These are phyloP conservation scores for Aplocera efformata DNA, from an alignment of 2,888 invertebrate genomes.

Conservation along the genomic window DNA sequence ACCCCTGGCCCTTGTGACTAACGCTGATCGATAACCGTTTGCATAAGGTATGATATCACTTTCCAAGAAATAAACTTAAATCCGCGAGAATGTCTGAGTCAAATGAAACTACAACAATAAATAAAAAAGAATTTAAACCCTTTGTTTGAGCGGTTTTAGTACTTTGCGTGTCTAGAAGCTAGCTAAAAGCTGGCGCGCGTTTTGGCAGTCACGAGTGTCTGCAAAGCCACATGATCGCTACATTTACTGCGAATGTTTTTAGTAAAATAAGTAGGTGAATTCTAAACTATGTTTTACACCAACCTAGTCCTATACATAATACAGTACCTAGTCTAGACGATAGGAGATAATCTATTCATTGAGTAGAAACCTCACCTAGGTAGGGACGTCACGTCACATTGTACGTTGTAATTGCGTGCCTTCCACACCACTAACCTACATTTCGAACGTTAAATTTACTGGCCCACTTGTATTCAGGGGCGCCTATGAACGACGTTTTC, in stretches of 20 bases:
- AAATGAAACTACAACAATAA: conserved; percentile 14
- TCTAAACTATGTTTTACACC: conserved; percentile 3
- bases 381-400: conserved; percentile 4
- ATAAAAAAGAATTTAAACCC: conserved; percentile 17
- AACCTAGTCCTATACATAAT: too few relatives aligned
- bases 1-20: conserved; percentile 51
- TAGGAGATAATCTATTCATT: conserved; percentile 11
- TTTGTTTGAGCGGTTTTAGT: conserved; percentile 15
- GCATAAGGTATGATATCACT: conserved; percentile 16
- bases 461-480: conserved; percentile 57
- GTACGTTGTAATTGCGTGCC: conserved; percentile 57
- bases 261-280: neutral
- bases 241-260: conserved; percentile 1
- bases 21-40: conserved; percentile 43
- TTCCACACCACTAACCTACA: conserved; percentile 61
- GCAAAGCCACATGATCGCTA: neutral
- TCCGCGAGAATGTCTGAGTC: conserved; percentile 20
- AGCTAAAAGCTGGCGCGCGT: neutral
- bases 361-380: neutral
- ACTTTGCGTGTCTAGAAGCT: conserved; percentile 16
- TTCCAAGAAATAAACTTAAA: conserved; percentile 8
- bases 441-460: conserved; percentile 59
- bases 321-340: too few relatives aligned
- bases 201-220: conserved; percentile 1
- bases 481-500: conserved; percentile 46